Conservation (phyloP, 1,140 invertebrate species). For the Teleopsis dalmanni region DNA sequence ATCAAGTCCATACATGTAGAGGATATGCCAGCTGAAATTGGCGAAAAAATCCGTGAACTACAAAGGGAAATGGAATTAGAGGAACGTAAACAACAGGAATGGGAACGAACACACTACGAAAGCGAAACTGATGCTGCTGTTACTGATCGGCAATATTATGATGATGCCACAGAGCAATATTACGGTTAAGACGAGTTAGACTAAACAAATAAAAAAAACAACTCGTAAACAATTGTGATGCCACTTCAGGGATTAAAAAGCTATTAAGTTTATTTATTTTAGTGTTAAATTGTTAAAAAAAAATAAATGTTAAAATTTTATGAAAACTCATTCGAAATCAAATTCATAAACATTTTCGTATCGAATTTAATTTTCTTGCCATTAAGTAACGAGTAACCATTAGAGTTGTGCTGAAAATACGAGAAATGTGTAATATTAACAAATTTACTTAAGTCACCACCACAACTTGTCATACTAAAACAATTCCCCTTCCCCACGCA, state of each 20-base stretch:
- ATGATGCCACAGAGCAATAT: not conserved
- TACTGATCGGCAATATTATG: not conserved
- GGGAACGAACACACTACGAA: not conserved
- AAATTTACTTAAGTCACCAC: too few species aligned
- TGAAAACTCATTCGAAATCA: not conserved
- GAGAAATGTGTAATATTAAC: too few species aligned
- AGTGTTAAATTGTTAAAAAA: not conserved
- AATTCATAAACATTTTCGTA: too few species aligned
- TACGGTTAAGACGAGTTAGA: not conserved
- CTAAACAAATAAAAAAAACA: too few species aligned
- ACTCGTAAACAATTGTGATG: too few species aligned
- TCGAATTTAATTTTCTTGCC: too few species aligned
- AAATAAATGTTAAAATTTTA: not conserved
- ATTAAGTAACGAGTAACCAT: too few species aligned
- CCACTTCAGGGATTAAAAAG: too few species aligned
- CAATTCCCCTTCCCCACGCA: too few species aligned
- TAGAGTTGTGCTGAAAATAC: too few species aligned
- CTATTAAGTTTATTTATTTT: not conserved
- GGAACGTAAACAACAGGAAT: not conserved
- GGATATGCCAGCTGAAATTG: slow-evolving; percentile 28
- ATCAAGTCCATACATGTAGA: slow-evolving; percentile 26
- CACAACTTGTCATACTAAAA: too few species aligned
- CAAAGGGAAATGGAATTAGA: slow-evolving; percentile 28
- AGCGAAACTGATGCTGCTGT: not conserved
- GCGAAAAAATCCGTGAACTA: slow-evolving; percentile 26